Base-by-base conservation (phyloP, 2,797 vertebrate genomes). In the Tamandua tetradactyla region DNA sequence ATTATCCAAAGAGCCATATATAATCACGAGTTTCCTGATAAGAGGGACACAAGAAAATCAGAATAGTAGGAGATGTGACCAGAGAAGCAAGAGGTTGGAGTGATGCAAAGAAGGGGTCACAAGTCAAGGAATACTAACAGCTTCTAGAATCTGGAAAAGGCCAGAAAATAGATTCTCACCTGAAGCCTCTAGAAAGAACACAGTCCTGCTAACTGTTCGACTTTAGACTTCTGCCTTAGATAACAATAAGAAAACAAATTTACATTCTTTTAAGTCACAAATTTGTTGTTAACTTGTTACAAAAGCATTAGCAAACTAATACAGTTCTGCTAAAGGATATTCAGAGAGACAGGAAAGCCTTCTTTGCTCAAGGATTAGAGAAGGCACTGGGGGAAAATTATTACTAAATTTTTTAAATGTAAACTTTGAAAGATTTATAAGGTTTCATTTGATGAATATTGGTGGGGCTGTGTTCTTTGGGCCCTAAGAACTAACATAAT, bases 401-500 rank as follows among this genome's bases (percentile, higher is more conserved):
- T 40, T 66, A 79, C 2, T 17, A n/a, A 92, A 13, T 30, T n/a
- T n/a, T n/a, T n/a, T n/a, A n/a, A n/a, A n/a, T n/a, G n/a, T n/a
- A n/a, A n/a, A 85, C 40, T 75, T 89, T 64, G 22, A 87, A 79
- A 25, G 59, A 35, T 82, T 93, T 86, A 78, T 8, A 92, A 66
- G 42, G 74, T 87, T 78, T 78, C 5, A 49, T n/a, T 44, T 52
- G 44, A 74, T 57, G 4, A 44, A n/a, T 84, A 61, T 68, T 84
- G 35, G 68, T 64, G n/a, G n/a, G 9, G 27, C 40, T 72, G 13
- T 71, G 3, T 5, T 75, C 5, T n/a, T 68, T 30, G 52, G 42
- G 87, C 42, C 15, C 47, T 80, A 37, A 75, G 40, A 72, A 7
- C 8, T 55, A 86, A 95, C 5, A 32, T 87, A 80, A 89, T 30